Evolutionary conservation across 2,113 vertebrate genomes (phyloP).

Genomic region (Melanostigma gelatinosum): DNA sequence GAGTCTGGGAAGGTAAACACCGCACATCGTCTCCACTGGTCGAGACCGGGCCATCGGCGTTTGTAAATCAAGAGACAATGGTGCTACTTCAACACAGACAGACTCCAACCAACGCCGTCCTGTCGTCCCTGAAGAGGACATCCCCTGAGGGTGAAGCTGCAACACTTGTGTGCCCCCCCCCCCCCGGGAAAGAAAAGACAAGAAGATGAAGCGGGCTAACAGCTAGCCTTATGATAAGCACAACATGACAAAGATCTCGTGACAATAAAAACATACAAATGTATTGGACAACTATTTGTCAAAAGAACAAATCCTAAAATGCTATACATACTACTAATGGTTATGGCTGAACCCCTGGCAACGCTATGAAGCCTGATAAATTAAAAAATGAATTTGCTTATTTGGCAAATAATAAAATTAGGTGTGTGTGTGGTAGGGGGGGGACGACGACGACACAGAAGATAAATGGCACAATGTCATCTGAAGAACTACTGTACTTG

Average conservation of each 20-base stretch:
- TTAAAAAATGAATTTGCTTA: conserved; percentile 42
- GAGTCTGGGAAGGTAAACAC: conserved; percentile 84
- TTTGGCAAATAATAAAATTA: conserved; percentile 70
- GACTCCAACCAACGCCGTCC: conserved; percentile 30
- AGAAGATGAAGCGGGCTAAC: conserved; percentile 10
- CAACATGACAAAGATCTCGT: conserved; percentile 22
- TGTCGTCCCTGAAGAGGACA: conserved; percentile 40
- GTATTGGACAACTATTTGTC: conserved; percentile 41
- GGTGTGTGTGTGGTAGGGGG: neutral
- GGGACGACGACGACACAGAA: conserved; percentile 36
- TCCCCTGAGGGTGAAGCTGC: conserved; percentile 31
- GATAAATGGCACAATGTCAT: conserved; percentile 73
- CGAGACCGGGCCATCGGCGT: neutral
- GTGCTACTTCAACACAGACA: conserved; percentile 33
- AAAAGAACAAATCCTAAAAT: conserved; percentile 60
- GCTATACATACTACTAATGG: conserved; percentile 51
- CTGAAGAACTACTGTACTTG: conserved; percentile 41
- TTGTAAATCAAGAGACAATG: conserved; percentile 26
- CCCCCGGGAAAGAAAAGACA: neutral
- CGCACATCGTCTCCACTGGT: conserved; percentile 64
- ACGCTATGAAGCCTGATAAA: conserved; percentile 64
- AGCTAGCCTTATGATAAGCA: conserved; percentile 39
- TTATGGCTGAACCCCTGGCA: conserved; percentile 46
- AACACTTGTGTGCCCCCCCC: conserved; percentile 15
- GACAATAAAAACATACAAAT: conserved; percentile 55